Evolutionary conservation across 2,888 invertebrate genomes (phyloP).

Genomic region (Lithosia quadra): DNA sequence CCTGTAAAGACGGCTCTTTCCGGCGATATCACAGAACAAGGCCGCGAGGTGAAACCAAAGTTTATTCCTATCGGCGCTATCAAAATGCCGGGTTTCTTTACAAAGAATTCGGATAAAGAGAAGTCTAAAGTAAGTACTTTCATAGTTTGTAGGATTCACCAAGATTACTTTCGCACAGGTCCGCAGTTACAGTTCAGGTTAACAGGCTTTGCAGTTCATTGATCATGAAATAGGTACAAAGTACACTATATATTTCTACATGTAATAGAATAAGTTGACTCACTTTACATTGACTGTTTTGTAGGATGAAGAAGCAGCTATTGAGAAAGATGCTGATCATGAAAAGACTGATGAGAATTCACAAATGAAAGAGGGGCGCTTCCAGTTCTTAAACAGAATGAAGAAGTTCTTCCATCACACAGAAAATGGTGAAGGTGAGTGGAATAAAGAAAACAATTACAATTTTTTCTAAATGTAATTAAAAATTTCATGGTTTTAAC

Average conservation of each 20-base stretch:
- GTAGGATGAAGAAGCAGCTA: slow-evolving; percentile 74
- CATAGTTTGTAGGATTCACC: background rate
- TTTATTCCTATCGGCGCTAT: slow-evolving; percentile 96
- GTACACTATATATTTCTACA: background rate
- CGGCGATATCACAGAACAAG: slow-evolving; percentile 88
- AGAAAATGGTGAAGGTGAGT: slow-evolving; percentile 70
- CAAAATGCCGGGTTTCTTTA: slow-evolving; percentile 95
- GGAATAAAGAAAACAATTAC: background rate
- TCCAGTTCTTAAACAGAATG: slow-evolving; percentile 77
- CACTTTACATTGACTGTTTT: background rate
- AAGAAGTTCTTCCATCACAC: slow-evolving; percentile 76
- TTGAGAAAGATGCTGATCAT: slow-evolving; percentile 75
- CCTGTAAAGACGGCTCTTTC: slow-evolving; percentile 84
- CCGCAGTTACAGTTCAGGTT: background rate
- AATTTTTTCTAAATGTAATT: background rate
- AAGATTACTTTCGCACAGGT: background rate
- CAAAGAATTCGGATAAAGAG: slow-evolving; percentile 91
- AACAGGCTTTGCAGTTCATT: background rate
- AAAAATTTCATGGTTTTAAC: background rate
- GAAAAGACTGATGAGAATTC: slow-evolving; percentile 74
- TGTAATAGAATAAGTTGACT: background rate
- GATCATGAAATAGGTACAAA: background rate
- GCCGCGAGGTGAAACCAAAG: slow-evolving; percentile 92
- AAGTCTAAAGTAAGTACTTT: slow-evolving; percentile 88
- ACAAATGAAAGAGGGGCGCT: slow-evolving; percentile 72